Conservation (phyloP, 2,888 invertebrate species). For the Digitonthophagus gazella region DNA sequence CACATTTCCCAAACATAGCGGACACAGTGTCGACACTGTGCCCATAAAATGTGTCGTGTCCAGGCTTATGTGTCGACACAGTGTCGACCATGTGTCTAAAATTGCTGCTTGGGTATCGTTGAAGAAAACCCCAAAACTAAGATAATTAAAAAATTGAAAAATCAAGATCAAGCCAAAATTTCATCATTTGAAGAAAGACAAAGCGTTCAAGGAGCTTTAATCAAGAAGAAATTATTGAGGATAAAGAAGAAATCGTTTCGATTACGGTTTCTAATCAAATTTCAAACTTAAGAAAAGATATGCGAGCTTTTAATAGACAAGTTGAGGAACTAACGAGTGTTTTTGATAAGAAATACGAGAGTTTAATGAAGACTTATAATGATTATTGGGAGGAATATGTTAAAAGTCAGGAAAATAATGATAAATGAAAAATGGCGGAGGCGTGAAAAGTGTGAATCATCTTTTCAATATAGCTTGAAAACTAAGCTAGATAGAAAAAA, state of each 20-base stretch:
- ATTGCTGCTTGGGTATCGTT: no score
- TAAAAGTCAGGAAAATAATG: conserved; percentile 28
- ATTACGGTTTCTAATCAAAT: conserved; percentile 36
- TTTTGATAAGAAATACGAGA: conserved; percentile 34
- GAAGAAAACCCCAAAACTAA: no score
- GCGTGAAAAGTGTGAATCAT: conserved; percentile 14
- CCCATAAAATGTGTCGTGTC: no score
- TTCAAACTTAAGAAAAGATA: conserved; percentile 34
- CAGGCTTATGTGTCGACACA: no score
- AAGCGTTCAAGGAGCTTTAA: neutral
- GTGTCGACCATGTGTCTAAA: no score
- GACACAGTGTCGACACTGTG: no score
- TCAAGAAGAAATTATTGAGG: conserved; percentile 15
- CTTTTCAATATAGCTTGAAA: no score
- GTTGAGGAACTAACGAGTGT: conserved; percentile 33
- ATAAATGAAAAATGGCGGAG: neutral
- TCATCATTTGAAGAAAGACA: neutral
- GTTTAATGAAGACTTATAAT: conserved; percentile 41
- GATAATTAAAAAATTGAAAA: neutral
- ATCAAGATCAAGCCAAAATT: neutral
- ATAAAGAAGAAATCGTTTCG: conserved; percentile 27
- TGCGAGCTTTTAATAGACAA: conserved; percentile 33
- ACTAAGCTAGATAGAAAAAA: no score
- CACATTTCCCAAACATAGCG: no score
- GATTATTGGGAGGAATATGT: conserved; percentile 39